Percentiles rank a stretch among this genome's conserved stretches.
phyloP scores from a whole-genome alignment of 2,888 invertebrate genomes.

The Conomelus anceps region DNA sequence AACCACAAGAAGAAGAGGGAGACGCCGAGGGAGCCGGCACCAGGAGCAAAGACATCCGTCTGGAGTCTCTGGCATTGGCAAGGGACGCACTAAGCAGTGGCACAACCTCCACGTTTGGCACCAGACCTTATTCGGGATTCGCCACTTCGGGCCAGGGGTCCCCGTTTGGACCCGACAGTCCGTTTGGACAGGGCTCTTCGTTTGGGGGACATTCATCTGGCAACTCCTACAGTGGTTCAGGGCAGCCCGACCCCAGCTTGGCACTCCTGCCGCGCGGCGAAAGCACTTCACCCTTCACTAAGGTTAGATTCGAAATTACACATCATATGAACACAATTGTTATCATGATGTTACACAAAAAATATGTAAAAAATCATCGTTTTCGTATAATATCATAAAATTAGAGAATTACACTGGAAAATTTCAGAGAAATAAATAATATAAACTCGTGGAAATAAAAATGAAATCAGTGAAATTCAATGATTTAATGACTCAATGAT shows the following conservation, averaged over 20 bases:
- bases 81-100: background rate
- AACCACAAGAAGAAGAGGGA: background rate
- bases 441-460: too few relatives aligned
- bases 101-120: too few relatives aligned
- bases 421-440: too few relatives aligned
- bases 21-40: background rate
- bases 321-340: too few relatives aligned
- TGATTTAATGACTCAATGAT: too few relatives aligned
- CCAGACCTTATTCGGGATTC: background rate
- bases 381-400: too few relatives aligned
- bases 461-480: too few relatives aligned
- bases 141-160: background rate
- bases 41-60: background rate
- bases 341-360: too few relatives aligned
- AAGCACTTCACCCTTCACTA: background rate
- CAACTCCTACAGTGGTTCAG: background rate
- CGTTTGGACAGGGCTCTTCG: background rate
- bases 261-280: background rate
- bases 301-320: too few relatives aligned
- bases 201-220: background rate
- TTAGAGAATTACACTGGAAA: too few relatives aligned
- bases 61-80: background rate
- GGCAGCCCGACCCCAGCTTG: background rate
- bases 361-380: too few relatives aligned
- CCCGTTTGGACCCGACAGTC: background rate